Conservation (phyloP, 2,797 vertebrate species). For the Tauraco hartlaubi region DNA sequence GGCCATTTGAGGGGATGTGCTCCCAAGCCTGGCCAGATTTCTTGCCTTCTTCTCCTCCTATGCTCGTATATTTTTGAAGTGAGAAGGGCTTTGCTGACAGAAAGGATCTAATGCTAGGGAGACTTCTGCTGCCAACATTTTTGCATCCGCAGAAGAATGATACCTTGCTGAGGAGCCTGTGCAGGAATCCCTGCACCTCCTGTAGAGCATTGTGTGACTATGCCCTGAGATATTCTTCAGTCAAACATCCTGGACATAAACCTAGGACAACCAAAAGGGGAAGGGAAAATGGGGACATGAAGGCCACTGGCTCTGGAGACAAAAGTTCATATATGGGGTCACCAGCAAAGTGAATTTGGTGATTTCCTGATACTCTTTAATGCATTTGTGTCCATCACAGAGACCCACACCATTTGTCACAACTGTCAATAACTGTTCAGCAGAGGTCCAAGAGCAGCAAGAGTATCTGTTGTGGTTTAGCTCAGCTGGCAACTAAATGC, state of each 20-base stretch:
- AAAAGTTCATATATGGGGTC: background rate
- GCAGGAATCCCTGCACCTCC: background rate
- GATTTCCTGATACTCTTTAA: background rate
- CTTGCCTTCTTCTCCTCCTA: background rate
- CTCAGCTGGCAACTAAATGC: no score
- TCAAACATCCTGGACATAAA: background rate
- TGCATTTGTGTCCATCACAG: background rate
- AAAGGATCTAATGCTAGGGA: background rate
- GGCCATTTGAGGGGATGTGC: background rate
- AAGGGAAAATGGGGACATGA: background rate
- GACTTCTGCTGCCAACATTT: background rate
- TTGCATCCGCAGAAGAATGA: background rate
- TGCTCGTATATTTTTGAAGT: background rate
- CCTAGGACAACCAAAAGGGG: background rate
- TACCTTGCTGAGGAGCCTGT: background rate
- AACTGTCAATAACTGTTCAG: background rate
- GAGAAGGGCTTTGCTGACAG: background rate
- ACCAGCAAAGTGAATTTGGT: background rate
- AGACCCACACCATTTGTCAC: background rate
- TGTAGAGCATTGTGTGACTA: rapidly evolving
- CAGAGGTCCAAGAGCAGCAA: background rate
- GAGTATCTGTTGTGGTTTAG: background rate
- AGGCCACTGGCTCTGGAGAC: background rate
- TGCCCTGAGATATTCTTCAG: background rate
- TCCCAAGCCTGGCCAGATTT: background rate